A percentile compares a stretch with the other conserved stretches of the same genome.
Evolutionary conservation across 2,797 vertebrate species (phyloP).

Genomic region (Propithecus perrieri): DNA sequence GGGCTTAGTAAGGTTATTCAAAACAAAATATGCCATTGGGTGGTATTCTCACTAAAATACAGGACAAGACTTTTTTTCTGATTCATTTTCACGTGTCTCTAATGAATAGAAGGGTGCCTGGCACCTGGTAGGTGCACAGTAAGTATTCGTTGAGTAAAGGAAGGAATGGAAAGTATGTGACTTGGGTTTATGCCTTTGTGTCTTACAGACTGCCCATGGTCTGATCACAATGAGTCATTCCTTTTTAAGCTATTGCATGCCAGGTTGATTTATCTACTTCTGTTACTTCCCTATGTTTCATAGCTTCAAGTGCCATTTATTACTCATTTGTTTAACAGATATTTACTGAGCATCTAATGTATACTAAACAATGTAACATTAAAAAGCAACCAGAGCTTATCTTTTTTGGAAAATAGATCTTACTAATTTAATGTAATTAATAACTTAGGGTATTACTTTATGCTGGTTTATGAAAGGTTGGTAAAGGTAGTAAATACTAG

Average conservation of each 20-base stretch:
- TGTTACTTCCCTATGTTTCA: not conserved
- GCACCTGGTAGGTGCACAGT: not conserved
- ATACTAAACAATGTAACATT: not conserved
- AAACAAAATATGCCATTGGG: not conserved
- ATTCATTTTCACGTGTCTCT: not conserved
- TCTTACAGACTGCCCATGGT: not conserved
- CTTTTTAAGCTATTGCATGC: not conserved
- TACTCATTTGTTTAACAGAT: conserved; percentile 8
- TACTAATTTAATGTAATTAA: not conserved
- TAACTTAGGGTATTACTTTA: not conserved
- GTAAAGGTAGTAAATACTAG: not conserved
- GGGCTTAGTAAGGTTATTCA: not conserved
- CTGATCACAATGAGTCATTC: not conserved
- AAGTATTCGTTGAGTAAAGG: not conserved
- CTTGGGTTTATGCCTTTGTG: not conserved
- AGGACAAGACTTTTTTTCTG: not conserved
- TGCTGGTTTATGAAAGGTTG: not conserved
- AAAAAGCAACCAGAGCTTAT: not conserved
- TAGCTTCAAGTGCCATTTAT: conserved; percentile 22
- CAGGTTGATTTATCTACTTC: conserved; percentile 18
- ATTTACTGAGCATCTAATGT: not conserved
- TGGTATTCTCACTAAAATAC: not conserved
- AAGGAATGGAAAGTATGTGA: not conserved
- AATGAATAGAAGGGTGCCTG: not conserved
- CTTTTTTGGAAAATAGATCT: not conserved